A percentile compares a stretch with the other conserved stretches of the same genome.
These are phyloP conservation scores for Tarsius wallacei DNA, from an alignment of 2,797 vertebrate genomes.

Conservation along the genomic window DNA sequence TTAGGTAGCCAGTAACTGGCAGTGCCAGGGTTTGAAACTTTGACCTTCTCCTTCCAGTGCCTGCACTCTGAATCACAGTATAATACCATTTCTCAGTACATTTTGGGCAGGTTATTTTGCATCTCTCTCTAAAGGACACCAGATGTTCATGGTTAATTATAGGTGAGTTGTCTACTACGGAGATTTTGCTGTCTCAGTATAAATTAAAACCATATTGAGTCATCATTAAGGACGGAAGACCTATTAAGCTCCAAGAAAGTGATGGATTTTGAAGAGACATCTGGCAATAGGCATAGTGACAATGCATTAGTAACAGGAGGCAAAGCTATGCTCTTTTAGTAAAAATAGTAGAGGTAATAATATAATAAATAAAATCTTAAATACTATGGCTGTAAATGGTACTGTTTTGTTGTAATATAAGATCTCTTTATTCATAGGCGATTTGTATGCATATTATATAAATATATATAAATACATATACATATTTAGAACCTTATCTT, in stretches of 20 bases:
- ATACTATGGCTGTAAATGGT: neutral
- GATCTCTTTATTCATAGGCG: too few species aligned
- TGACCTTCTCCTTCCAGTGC: neutral
- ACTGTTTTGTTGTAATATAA: neutral
- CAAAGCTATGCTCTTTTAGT: neutral
- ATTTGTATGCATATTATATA: too few species aligned
- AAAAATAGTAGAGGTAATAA: neutral
- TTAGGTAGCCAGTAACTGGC: neutral
- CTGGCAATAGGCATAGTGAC: neutral
- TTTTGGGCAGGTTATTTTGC: neutral
- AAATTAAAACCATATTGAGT: neutral
- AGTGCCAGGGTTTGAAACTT: neutral
- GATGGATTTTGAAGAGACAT: conserved; percentile 19
- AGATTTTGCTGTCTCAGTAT: conserved; percentile 14
- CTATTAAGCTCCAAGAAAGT: neutral
- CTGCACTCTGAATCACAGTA: neutral
- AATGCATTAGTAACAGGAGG: neutral
- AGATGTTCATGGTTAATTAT: neutral
- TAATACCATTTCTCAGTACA: neutral
- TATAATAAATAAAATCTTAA: neutral
- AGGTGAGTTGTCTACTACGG: neutral
- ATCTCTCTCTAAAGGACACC: neutral
- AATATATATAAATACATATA: neutral
- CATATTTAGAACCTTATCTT: neutral
- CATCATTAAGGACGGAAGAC: neutral